phyloP scores from a whole-genome alignment of 2,888 invertebrate species.

The Acleris sparsana region DNA sequence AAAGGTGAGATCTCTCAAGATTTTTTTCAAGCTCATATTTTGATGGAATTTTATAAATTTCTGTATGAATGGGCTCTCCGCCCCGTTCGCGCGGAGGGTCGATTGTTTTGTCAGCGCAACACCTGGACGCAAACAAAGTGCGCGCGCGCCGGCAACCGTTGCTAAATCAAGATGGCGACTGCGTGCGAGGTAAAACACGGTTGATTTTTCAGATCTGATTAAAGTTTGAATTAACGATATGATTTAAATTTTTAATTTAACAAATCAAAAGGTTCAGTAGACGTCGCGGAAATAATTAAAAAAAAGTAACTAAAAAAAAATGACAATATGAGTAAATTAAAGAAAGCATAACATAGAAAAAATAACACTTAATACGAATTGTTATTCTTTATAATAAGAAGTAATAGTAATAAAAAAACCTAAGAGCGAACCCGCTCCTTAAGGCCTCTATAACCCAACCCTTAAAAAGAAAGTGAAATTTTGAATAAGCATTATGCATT shows the following conservation, averaged over 20 bases:
- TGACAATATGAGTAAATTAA: no score
- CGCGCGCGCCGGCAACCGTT: slow-evolving; percentile 66
- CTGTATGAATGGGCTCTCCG: slow-evolving; percentile 74
- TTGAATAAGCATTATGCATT: slow-evolving; percentile 39
- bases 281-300: no score
- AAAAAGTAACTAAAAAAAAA: no score
- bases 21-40: slow-evolving; percentile 67
- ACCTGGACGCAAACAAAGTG: slow-evolving; percentile 79
- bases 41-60: slow-evolving; percentile 69
- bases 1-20: slow-evolving; percentile 42
- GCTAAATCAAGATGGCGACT: slow-evolving; percentile 66
- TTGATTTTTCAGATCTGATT: slow-evolving; percentile 10
- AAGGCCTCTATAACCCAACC: slow-evolving; percentile 4
- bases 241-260: neutral
- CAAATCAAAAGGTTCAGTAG: no score
- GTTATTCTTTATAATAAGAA: neutral
- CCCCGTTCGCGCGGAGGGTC: slow-evolving; percentile 72
- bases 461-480: slow-evolving; percentile 35
- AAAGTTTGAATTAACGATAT: slow-evolving; percentile 7
- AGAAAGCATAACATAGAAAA: no score
- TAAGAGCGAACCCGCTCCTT: neutral
- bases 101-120: slow-evolving; percentile 82
- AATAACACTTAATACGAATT: no score
- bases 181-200: slow-evolving; percentile 38
- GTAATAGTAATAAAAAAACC: neutral